phyloP scores from a whole-genome alignment of 2,113 vertebrate genomes.

The Lophura nycthemera region DNA sequence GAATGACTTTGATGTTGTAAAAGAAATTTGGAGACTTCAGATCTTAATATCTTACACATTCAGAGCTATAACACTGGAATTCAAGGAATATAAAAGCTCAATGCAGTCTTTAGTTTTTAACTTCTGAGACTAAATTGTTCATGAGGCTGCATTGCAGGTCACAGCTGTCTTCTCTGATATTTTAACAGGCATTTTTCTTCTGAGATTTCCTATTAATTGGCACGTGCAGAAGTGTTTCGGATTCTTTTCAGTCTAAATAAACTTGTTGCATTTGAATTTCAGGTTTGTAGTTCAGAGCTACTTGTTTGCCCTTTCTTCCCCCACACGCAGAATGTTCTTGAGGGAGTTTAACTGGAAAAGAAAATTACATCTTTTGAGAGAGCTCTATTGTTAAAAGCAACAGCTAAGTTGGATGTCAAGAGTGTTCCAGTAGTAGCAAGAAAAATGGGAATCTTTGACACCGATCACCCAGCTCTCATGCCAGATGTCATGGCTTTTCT shows the following conservation, averaged over 20 bases:
- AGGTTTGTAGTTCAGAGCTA: background rate
- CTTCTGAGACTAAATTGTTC: background rate
- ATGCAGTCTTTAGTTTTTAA: background rate
- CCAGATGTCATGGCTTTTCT: background rate
- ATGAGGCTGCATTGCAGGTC: background rate
- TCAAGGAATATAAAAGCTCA: background rate
- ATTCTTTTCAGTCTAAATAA: background rate
- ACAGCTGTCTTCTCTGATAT: background rate
- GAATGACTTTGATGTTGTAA: background rate
- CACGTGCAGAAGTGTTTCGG: fast-evolving
- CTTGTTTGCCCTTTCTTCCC: background rate
- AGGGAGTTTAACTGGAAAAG: background rate
- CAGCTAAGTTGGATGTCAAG: background rate
- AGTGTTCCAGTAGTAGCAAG: background rate
- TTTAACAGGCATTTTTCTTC: background rate
- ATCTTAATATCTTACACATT: background rate
- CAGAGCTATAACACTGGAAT: background rate
- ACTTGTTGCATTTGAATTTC: background rate
- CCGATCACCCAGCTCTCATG: background rate
- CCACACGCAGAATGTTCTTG: background rate
- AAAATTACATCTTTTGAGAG: background rate
- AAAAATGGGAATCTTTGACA: background rate
- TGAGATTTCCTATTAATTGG: background rate
- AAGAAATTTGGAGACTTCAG: background rate
- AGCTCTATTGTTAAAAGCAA: background rate